These are phyloP conservation scores for Glandiceps talaboti DNA, from an alignment of 53 echinoderm and acorn worm species.

Conservation along the genomic window DNA sequence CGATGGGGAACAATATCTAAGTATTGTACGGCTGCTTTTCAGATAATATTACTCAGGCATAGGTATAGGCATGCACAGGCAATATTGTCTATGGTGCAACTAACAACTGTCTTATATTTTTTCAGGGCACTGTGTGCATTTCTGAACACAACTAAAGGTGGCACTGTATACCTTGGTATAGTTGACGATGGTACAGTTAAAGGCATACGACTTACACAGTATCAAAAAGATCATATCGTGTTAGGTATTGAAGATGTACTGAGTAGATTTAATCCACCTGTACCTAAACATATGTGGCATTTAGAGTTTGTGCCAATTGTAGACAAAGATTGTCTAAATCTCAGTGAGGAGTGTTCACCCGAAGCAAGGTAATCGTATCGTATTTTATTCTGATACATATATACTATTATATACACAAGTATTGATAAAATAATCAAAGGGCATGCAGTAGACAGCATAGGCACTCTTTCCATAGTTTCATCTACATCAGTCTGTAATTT, in stretches of 20 bases:
- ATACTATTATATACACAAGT: too few species aligned
- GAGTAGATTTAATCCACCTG: background rate
- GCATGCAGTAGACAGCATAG: too few species aligned
- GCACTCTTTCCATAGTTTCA: too few species aligned
- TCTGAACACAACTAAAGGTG: background rate
- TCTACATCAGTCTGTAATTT: too few species aligned
- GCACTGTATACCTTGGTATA: background rate
- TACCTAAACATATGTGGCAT: background rate
- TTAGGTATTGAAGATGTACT: background rate
- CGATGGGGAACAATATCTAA: too few species aligned
- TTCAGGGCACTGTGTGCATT: background rate
- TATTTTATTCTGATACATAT: too few species aligned
- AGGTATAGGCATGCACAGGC: too few species aligned
- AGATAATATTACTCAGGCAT: too few species aligned
- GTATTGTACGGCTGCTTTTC: too few species aligned
- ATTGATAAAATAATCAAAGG: too few species aligned
- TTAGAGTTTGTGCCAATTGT: background rate
- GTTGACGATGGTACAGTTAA: background rate
- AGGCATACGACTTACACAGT: background rate
- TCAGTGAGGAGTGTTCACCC: background rate
- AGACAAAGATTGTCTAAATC: background rate
- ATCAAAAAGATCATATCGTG: background rate
- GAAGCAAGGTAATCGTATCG: background rate
- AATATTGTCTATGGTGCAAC: too few species aligned
- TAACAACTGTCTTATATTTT: too few species aligned